These are phyloP conservation scores for Siniperca obscura DNA, from an alignment of 2,797 vertebrate genomes.

Conservation along the genomic window DNA sequence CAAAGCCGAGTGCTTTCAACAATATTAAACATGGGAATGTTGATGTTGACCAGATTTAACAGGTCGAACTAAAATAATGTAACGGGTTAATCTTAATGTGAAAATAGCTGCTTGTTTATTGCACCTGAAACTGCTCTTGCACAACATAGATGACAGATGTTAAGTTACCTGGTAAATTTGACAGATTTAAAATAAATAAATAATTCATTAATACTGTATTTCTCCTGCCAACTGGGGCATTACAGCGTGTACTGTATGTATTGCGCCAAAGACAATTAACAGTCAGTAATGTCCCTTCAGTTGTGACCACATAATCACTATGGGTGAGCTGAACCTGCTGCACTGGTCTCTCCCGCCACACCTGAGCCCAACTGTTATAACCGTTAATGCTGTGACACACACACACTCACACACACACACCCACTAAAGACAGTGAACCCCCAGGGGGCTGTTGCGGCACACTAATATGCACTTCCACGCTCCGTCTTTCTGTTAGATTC, in stretches of 20 bases:
- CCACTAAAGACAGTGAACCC: neutral
- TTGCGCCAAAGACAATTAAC: neutral
- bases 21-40: constrained; percentile 54
- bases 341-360: constrained; percentile 64
- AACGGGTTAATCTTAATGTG: constrained; percentile 46
- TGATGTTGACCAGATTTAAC: constrained; percentile 11
- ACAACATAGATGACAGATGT: constrained; percentile 17
- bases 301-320: constrained; percentile 10
- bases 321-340: constrained; percentile 51
- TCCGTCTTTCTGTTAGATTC: constrained; percentile 31
- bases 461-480: constrained; percentile 11
- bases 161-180: constrained; percentile 10
- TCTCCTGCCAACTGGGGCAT: neutral
- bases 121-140: constrained; percentile 28
- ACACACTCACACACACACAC: constrained; percentile 29
- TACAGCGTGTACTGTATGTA: too few species aligned
- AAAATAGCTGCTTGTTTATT: constrained; percentile 48
- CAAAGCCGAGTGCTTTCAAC: constrained; percentile 53
- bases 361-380: constrained; percentile 65
- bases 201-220: neutral
- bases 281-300: neutral
- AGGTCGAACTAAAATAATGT: constrained; percentile 57
- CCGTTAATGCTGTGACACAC: neutral
- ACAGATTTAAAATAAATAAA: neutral
- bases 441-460: neutral